These are phyloP conservation scores for Coenonympha glycerion DNA, from an alignment of 2,888 invertebrate genomes.

Conservation along the genomic window DNA sequence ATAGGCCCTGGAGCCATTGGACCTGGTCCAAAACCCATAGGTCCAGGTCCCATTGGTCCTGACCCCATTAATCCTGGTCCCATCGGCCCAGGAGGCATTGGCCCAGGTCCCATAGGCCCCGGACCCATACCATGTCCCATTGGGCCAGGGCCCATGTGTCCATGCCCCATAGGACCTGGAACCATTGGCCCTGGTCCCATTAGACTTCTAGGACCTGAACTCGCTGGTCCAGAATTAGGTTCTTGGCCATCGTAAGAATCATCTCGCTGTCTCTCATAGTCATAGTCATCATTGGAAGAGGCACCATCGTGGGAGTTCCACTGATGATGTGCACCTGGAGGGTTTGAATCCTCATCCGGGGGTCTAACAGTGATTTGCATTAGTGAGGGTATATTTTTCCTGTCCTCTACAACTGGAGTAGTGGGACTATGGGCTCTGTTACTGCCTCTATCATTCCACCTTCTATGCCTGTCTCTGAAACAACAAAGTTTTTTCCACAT, in stretches of 20 bases:
- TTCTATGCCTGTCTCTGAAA: slow-evolving; percentile 51
- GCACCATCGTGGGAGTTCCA: slow-evolving; percentile 41
- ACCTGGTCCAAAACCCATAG: slow-evolving; percentile 32
- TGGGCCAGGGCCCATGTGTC: slow-evolving; percentile 27
- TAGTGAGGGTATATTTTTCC: slow-evolving; percentile 52
- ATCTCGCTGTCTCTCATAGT: slow-evolving; percentile 36
- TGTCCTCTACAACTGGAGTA: slow-evolving; percentile 49
- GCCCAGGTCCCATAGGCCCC: slow-evolving; percentile 22
- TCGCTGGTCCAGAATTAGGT: slow-evolving; percentile 21
- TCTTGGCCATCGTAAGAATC: slow-evolving; percentile 23
- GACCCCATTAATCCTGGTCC: slow-evolving; percentile 33
- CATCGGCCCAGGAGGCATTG: slow-evolving; percentile 29
- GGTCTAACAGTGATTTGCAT: slow-evolving; percentile 59
- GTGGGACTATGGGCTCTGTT: slow-evolving; percentile 50
- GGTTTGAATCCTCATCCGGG: slow-evolving; percentile 45
- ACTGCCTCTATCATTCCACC: slow-evolving; percentile 56
- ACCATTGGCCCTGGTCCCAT: slow-evolving; percentile 39
- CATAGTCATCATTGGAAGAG: slow-evolving; percentile 41
- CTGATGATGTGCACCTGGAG: slow-evolving; percentile 38
- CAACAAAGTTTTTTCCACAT: background rate
- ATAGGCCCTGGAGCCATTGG: slow-evolving; percentile 29
- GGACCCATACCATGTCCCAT: slow-evolving; percentile 31
- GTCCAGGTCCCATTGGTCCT: slow-evolving; percentile 35
- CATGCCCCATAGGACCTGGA: slow-evolving; percentile 31
- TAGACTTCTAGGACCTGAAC: slow-evolving; percentile 18